Base-by-base conservation (phyloP, 2,797 vertebrate genomes). In the Hoplostethus atlanticus region DNA sequence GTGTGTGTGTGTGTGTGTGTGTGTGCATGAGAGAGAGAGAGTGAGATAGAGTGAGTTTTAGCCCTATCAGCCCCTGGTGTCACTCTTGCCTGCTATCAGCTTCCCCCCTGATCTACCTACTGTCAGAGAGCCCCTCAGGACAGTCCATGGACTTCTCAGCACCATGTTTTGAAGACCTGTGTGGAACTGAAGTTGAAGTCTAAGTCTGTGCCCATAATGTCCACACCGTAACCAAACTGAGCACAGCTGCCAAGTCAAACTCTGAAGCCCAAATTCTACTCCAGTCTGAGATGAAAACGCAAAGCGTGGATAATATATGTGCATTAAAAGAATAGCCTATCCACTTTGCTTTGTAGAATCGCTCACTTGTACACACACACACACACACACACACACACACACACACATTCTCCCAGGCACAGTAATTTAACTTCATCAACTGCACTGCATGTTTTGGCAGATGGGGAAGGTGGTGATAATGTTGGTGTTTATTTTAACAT, bases 61-160 rank as follows among this genome's bases (percentile, higher is more conserved):
- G 56, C 67, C 73, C 78, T 79, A 89, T 91, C 84, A 84, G 84
- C 68, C 62, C 68, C 71, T 65, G 67, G 79, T 88, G 80, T 86
- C 84, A 83, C 84, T 83, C 73, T 64, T 52, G 84, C 82, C 79
- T 72, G 62, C 87, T 91, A 76, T 87, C 77, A 86, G 21, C 64
- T 40, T 21, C n/a, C 68, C 63, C 67, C 58, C 42, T 30, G 54
- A 68, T 69, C 61, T 72, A 60, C 60, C 28, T 61, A 56, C 79
- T 81, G 74, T 82, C 80, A 84, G 71, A 68, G 36, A 47, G 31
- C 71, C 84, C 82, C 87, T 80, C 52, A 67, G 78, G 88, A 88
- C 60, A 84, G 57, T 76, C 64, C 73, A 63, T 77, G 83, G 85
- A 87, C 72, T 76, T 88, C 76, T 86, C 61, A 78, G 71, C 36